Conservation (phyloP, 2,888 invertebrate species). For the Pemphredon lugubris region DNA sequence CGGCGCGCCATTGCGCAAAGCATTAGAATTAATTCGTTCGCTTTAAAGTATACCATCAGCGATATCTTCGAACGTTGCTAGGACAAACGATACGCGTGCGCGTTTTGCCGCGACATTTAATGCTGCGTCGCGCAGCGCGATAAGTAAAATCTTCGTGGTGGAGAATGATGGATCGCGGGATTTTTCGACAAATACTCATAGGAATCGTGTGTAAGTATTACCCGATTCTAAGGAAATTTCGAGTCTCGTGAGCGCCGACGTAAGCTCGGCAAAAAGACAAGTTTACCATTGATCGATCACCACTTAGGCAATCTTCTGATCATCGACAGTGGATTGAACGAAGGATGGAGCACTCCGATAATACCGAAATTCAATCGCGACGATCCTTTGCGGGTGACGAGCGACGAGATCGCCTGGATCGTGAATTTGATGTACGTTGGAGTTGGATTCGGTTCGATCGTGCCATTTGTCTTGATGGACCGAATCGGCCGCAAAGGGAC, state of each 20-base stretch:
- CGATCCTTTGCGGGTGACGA: constrained; percentile 67
- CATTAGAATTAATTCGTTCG: too few relatives aligned
- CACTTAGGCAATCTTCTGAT: constrained; percentile 76
- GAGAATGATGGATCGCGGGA: constrained; percentile 68
- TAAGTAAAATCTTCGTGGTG: too few relatives aligned
- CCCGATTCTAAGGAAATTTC: not conserved
- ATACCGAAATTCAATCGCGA: constrained; percentile 73
- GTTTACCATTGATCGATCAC: not conserved
- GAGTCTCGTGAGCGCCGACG: not conserved
- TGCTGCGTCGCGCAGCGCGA: too few relatives aligned
- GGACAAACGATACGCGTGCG: too few relatives aligned
- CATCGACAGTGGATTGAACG: constrained; percentile 78
- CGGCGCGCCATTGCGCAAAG: too few relatives aligned
- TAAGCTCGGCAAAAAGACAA: not conserved
- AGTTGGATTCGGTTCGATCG: constrained; percentile 74
- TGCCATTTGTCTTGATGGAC: constrained; percentile 76
- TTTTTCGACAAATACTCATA: constrained; percentile 75
- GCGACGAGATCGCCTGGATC: constrained; percentile 69
- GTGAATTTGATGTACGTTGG: constrained; percentile 76
- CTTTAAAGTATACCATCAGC: too few relatives aligned
- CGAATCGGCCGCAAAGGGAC: constrained; percentile 78
- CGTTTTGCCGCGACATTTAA: too few relatives aligned
- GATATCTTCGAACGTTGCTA: too few relatives aligned
- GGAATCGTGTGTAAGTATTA: constrained; percentile 77
- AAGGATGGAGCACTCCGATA: constrained; percentile 79